These are phyloP conservation scores for Tyria jacobaeae DNA, from an alignment of 2,888 invertebrate genomes.

Conservation along the genomic window DNA sequence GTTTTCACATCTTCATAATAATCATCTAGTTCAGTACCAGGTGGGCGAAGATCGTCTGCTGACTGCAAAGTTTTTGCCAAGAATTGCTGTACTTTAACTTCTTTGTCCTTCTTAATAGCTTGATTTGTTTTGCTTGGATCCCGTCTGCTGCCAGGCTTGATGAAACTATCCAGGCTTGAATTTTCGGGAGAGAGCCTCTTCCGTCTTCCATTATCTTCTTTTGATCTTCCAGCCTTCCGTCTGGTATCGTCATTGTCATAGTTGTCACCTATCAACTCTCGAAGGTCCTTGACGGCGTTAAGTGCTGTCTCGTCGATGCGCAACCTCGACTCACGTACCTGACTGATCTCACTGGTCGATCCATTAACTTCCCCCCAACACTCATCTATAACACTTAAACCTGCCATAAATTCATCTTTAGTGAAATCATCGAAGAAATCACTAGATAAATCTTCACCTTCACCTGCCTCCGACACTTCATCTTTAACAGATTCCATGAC, in stretches of 20 bases:
- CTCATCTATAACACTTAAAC: slow-evolving; percentile 79
- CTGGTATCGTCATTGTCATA: slow-evolving; percentile 27
- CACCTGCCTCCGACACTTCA: slow-evolving; percentile 55
- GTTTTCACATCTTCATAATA: slow-evolving; percentile 59
- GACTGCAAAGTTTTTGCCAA: slow-evolving; percentile 77
- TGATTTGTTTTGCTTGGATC: slow-evolving; percentile 78
- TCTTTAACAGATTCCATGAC: slow-evolving; percentile 51
- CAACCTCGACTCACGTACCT: slow-evolving; percentile 29
- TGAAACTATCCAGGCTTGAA: slow-evolving; percentile 64
- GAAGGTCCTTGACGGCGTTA: slow-evolving; percentile 66
- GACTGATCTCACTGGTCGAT: slow-evolving; percentile 10
- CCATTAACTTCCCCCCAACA: slow-evolving; percentile 70
- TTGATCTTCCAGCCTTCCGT: slow-evolving; percentile 8
- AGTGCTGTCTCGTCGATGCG: slow-evolving; percentile 57
- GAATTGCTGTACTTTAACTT: slow-evolving; percentile 78
- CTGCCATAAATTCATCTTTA: slow-evolving; percentile 80
- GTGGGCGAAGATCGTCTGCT: slow-evolving; percentile 72
- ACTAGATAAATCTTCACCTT: slow-evolving; percentile 77
- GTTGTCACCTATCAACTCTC: slow-evolving; percentile 64
- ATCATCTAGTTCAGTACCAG: slow-evolving; percentile 81
- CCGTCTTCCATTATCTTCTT: slow-evolving; percentile 24
- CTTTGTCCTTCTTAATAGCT: slow-evolving; percentile 79
- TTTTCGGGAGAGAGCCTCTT: slow-evolving; percentile 32
- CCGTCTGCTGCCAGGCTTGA: slow-evolving; percentile 78
- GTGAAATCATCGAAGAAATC: slow-evolving; percentile 82